phyloP scores from a whole-genome alignment of 2,888 invertebrate genomes.

The Drosophila prolongata region DNA sequence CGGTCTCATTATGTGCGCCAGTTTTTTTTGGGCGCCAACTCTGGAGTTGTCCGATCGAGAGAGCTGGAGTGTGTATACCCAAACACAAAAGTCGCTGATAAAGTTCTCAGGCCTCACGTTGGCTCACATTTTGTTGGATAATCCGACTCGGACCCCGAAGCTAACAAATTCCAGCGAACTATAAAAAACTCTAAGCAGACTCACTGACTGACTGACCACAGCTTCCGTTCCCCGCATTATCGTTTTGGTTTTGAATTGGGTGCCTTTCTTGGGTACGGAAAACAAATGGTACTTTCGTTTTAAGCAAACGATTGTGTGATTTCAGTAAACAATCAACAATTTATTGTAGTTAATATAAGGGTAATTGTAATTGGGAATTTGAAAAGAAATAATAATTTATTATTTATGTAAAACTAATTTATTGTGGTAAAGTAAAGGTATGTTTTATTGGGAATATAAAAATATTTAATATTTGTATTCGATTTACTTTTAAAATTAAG shows the following conservation, averaged over 20 bases:
- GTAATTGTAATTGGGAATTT: too few species aligned
- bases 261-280: neutral
- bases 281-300: neutral
- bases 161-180: conserved; percentile 28
- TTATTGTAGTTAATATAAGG: too few species aligned
- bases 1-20: conserved; percentile 67
- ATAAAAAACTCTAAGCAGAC: conserved; percentile 21
- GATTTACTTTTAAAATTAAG: too few species aligned
- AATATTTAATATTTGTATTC: too few species aligned
- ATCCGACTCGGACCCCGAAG: conserved; percentile 8
- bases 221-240: conserved; percentile 19
- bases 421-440: too few species aligned
- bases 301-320: too few species aligned
- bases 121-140: conserved; percentile 28
- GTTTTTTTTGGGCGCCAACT: conserved; percentile 65
- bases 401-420: too few species aligned
- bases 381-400: too few species aligned
- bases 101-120: conserved; percentile 32
- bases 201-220: conserved; percentile 36
- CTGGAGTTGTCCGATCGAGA: conserved; percentile 34
- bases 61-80: conserved; percentile 26
- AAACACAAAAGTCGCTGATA: conserved; percentile 35
- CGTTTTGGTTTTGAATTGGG: conserved; percentile 6
- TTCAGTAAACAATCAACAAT: too few species aligned
- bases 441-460: too few species aligned